Evolutionary conservation across 2,888 invertebrate genomes (phyloP).

Genomic region (Eustalomyia histrio): DNA sequence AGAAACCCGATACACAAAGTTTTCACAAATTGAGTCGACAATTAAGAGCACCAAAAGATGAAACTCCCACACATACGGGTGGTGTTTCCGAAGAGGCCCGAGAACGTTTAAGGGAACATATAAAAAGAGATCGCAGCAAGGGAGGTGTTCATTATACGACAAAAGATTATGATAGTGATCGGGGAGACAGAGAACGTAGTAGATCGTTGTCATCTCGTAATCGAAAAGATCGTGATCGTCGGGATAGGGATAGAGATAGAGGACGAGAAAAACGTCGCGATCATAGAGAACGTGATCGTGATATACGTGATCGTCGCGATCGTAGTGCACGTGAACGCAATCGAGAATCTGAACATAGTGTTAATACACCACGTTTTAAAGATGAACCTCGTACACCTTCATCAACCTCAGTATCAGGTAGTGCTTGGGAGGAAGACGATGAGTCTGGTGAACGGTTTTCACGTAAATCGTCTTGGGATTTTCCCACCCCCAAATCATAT

Average conservation of each 20-base stretch:
- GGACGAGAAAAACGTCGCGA: constrained; percentile 72
- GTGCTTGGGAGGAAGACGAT: constrained; percentile 84
- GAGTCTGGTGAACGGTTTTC: constrained; percentile 79
- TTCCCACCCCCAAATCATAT: constrained; percentile 88
- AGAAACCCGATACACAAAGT: constrained; percentile 76
- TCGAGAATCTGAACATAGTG: constrained; percentile 76
- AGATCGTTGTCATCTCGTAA: constrained; percentile 72
- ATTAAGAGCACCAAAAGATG: constrained; percentile 89
- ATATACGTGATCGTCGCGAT: constrained; percentile 70
- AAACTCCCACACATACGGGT: constrained; percentile 96
- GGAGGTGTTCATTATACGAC: constrained; percentile 70
- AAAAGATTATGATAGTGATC: constrained; percentile 68
- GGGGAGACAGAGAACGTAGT: constrained; percentile 63
- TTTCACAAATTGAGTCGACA: constrained; percentile 81
- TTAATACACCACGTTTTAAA: constrained; percentile 83
- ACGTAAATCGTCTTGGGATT: constrained; percentile 93
- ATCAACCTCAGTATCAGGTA: constrained; percentile 82
- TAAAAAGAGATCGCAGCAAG: constrained; percentile 80
- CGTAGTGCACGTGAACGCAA: constrained; percentile 51
- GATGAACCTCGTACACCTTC: constrained; percentile 93
- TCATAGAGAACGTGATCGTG: constrained; percentile 65
- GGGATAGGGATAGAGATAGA: constrained; percentile 68
- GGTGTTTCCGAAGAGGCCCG: constrained; percentile 87
- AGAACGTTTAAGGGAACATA: constrained; percentile 85
- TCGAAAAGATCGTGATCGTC: constrained; percentile 76